These are phyloP conservation scores for Periphyllus acericola DNA, from an alignment of 2,888 invertebrate species.

Conservation along the genomic window DNA sequence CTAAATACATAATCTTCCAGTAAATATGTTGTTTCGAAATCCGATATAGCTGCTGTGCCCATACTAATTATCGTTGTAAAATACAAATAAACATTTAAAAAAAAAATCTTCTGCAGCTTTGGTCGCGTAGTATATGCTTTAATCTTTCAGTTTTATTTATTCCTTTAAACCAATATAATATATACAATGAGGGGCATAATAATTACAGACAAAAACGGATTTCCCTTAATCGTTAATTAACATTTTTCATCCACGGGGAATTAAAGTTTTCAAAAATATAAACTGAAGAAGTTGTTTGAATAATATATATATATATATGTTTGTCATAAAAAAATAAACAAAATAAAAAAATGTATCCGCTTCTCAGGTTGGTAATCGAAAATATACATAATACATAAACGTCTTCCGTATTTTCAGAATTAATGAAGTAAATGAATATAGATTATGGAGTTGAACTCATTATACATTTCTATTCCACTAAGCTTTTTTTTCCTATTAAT, in stretches of 20 bases:
- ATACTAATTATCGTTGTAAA: slow-evolving; percentile 23
- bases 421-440: not conserved
- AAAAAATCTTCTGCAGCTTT: slow-evolving; percentile 14
- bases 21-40: slow-evolving; percentile 1
- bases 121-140: not conserved
- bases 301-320: slow-evolving; percentile 11
- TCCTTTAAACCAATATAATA: not conserved
- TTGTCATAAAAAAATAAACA: not conserved
- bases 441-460: not conserved
- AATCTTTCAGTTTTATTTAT: not conserved
- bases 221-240: slow-evolving; percentile 39
- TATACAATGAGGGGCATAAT: not conserved
- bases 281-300: slow-evolving; percentile 7
- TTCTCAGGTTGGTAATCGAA: not conserved
- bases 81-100: not conserved
- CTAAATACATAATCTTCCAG: not conserved
- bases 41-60: slow-evolving; percentile 1
- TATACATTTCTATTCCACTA: not conserved
- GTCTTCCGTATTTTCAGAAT: not conserved
- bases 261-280: not conserved
- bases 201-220: slow-evolving; percentile 22
- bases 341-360: not conserved
- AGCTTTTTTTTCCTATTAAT: too few relatives aligned
- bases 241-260: slow-evolving; percentile 25
- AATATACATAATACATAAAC: not conserved